Conservation (phyloP, 1,140 invertebrate species). For the Sipha flava region DNA sequence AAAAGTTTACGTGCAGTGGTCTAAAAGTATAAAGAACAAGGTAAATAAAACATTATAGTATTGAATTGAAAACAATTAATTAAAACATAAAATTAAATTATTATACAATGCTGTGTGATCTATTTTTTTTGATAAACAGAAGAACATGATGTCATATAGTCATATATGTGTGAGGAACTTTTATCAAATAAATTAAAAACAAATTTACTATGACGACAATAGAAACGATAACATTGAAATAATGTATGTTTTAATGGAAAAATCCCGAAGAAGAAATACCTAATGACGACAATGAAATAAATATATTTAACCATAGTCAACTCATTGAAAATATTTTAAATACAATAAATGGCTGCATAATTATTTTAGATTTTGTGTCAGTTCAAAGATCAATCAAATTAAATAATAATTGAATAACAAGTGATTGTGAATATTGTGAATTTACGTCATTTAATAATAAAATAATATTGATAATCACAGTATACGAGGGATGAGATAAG, state of each 20-base stretch:
- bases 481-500: neutral
- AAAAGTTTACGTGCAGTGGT: no score
- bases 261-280: neutral
- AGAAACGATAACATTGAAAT: neutral
- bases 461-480: neutral
- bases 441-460: conserved; percentile 2
- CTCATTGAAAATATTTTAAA: neutral
- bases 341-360: neutral
- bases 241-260: neutral
- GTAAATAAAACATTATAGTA: no score
- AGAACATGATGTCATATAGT: no score
- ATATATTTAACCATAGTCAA: neutral
- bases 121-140: no score
- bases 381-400: neutral
- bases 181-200: no score
- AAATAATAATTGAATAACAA: neutral
- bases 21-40: no score
- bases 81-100: no score
- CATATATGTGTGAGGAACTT: no score
- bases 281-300: neutral
- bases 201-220: neutral
- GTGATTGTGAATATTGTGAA: conserved; percentile 2
- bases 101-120: no score
- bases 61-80: no score
- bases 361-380: neutral